Conservation (phyloP, 1,140 invertebrate genomes). For the Brachionus rubens region DNA sequence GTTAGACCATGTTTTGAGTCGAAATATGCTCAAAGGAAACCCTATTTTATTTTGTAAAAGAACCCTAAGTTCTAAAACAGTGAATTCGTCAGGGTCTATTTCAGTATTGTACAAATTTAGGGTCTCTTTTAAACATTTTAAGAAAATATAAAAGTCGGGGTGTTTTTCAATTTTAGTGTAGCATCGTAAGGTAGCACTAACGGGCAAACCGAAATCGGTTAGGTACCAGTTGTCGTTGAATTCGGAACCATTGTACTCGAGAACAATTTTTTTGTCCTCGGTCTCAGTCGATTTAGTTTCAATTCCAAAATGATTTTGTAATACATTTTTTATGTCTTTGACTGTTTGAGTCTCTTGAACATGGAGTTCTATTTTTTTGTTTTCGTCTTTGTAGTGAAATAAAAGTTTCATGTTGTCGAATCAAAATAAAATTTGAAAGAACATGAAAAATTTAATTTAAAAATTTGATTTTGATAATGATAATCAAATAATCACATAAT, state of each 20-base stretch:
- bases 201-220: not conserved
- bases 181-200: not conserved
- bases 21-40: conserved; percentile 23
- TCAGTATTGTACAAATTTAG: not conserved
- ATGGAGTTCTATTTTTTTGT: not conserved
- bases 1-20: conserved; percentile 14
- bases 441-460: no score
- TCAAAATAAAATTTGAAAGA: no score
- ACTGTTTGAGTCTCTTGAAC: conserved; percentile 8
- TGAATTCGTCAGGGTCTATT: not conserved
- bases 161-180: not conserved
- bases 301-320: conserved; percentile 5
- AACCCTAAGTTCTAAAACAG: conserved; percentile 13
- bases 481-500: no score
- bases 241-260: not conserved
- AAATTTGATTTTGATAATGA: no score
- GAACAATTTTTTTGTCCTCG: not conserved
- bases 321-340: not conserved
- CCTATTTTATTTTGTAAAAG: not conserved
- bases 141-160: not conserved
- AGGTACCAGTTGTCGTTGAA: conserved; percentile 7
- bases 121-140: conserved; percentile 4
- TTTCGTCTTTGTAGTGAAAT: conserved; percentile 1
- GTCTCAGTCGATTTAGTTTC: not conserved
- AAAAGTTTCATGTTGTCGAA: conserved; percentile 44